Base-by-base conservation (phyloP, 2,888 invertebrate genomes). In the Erebia epiphron region DNA sequence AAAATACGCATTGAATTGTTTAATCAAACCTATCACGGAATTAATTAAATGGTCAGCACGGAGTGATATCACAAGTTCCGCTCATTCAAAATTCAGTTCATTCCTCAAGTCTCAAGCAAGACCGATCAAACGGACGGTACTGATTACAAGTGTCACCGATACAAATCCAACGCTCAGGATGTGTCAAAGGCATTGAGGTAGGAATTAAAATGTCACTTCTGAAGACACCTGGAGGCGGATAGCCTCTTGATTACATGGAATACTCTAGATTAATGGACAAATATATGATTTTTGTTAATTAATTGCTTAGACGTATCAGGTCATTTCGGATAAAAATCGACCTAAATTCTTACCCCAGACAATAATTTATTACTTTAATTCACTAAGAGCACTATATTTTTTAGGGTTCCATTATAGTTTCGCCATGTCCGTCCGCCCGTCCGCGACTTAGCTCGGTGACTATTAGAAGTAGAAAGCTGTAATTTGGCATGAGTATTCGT, bases 111-210 rank as follows among this genome's bases (percentile, higher is more conserved):
- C 69, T 58, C 68, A 49, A 68, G 57, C 68, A 49, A 68, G 57
- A 21, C 43, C 70, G 70, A 68, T 69, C 69, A 63, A 74, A 54
- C 72, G 69, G 70, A 70, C 72, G 61, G 70, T 69, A 74, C 61
- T 64, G 71, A 65, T 68, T 71, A 71, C 71, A 69, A 69, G 74
- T 75, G 76, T 75, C 79, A 81, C 78, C 71, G 76, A 78, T 80
- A 81, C 81, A 84, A 84, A 85, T 84, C 84, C 84, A 73, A 67
- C 75, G 82, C 78, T 82, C 77, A 76, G 75, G 75, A 78, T 74
- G 70, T 80, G 86, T 85, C 85, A 86, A 82, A 83, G 77, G 78
- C 81, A 82, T 84, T 78, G 79, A 80, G 79, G 73, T 74, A 67
- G 76, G 80, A 79, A 79, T 81, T 81, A 82, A 77, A 78, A 75